Evolutionary conservation across 2,888 invertebrate species (phyloP), one percentile per base, ranked within the genome.

Genomic region (Spodoptera littoralis): DNA sequence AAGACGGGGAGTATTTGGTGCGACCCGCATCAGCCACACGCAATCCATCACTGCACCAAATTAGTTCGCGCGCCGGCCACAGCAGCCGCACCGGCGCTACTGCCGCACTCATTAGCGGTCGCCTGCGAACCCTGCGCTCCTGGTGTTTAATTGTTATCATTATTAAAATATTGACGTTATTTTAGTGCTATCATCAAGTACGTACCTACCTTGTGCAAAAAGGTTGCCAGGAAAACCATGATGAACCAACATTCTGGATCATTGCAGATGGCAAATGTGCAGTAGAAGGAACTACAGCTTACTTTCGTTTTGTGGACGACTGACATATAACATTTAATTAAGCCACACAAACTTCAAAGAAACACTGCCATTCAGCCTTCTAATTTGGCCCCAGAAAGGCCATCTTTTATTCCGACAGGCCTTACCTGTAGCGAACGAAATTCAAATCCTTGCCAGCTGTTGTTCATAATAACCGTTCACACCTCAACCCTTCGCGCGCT

Each of bases 41-140:
- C 88, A 88, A 93, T 93, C 91, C 91, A 93, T 93, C 93, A 92
- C 87, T 65, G 79, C 76, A 82, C 84, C 84, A 89, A 91, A 93
- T 92, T 93, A 91, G 93, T 93, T 91, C 90, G 85, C 88, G 86
- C 86, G 79, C 83, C 82, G 74, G 85, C 92, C 93, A 84, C 93
- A 88, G 76, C 83, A 76, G 85, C 90, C 90, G 85, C 89, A 83
- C 63, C 82, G 83, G 89, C 90, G 91, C 92, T 86, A 87, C 89
- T 90, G 92, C 88, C 88, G 91, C 89, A 80, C 91, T 93, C 93
- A 93, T 93, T 93, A 93, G 94, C 81, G 93, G 92, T 92, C 83
- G 82, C 84, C 84, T 80, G 79, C 73, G 53, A 69, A 60, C 82
- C 79, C 84, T 89, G 85, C 78, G 79, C 80, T 83, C 84, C 86